These are phyloP conservation scores for Orthosia incerta DNA, from an alignment of 2,888 invertebrate species.

Conservation along the genomic window DNA sequence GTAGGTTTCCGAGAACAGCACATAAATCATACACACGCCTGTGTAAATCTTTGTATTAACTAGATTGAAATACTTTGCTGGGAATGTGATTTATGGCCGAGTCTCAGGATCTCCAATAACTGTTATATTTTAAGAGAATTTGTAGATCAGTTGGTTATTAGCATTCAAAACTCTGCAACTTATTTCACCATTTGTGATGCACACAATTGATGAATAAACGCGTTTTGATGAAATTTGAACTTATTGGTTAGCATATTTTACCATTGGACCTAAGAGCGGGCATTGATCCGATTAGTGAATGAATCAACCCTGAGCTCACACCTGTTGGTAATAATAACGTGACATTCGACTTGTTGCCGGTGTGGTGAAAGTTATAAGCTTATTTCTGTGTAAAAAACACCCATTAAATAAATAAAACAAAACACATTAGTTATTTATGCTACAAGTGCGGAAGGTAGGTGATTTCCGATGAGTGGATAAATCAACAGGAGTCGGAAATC, in stretches of 20 bases:
- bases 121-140: conserved; percentile 11
- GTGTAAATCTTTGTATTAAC: conserved; percentile 48
- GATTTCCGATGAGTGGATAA: too few relatives aligned
- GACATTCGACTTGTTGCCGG: conserved; percentile 12
- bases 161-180: too few relatives aligned
- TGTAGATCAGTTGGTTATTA: conserved; percentile 7
- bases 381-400: too few relatives aligned
- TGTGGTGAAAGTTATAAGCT: conserved; percentile 16
- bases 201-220: too few relatives aligned
- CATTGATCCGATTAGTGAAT: conserved; percentile 42
- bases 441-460: too few relatives aligned
- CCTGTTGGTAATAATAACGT: conserved; percentile 56
- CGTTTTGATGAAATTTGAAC: too few relatives aligned
- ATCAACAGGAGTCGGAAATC: too few relatives aligned
- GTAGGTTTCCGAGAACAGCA: conserved; percentile 29
- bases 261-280: conserved; percentile 6
- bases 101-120: conserved; percentile 2
- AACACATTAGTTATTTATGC: too few relatives aligned
- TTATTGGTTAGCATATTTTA: too few relatives aligned
- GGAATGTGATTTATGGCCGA: conserved; percentile 21
- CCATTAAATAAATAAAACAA: too few relatives aligned
- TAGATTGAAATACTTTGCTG: conserved; percentile 30
- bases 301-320: conserved; percentile 30
- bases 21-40: conserved; percentile 29
- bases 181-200: too few relatives aligned